phyloP scores from a whole-genome alignment of 2,113 vertebrate species.

The Gavialis gangeticus region DNA sequence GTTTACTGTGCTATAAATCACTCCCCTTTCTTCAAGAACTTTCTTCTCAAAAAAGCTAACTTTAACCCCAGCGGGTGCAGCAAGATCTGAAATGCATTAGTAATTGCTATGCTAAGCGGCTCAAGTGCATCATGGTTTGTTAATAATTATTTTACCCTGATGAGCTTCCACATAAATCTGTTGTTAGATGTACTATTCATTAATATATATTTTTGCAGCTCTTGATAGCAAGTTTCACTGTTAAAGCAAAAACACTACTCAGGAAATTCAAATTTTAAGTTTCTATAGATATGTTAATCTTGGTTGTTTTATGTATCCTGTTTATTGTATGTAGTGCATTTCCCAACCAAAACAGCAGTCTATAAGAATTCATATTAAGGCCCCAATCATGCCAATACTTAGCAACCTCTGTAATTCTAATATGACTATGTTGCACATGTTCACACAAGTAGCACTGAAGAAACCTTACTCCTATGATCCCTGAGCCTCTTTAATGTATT shows the following conservation, averaged over 20 bases:
- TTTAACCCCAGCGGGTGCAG: neutral
- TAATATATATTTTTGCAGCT: neutral
- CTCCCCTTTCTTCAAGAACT: neutral
- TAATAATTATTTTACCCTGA: neutral
- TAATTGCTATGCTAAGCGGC: neutral
- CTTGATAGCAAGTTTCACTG: neutral
- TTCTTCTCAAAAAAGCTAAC: neutral
- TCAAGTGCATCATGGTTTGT: neutral
- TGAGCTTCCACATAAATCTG: neutral
- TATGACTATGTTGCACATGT: neutral
- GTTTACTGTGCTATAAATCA: too few species aligned
- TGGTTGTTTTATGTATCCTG: neutral
- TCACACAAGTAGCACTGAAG: neutral
- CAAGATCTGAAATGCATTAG: neutral
- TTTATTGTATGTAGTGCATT: neutral
- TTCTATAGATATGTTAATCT: neutral
- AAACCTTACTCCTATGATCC: neutral
- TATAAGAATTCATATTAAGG: neutral
- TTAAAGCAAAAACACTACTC: neutral
- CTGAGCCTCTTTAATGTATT: neutral
- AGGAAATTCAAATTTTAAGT: neutral
- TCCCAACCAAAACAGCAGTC: neutral
- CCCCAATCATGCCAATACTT: neutral
- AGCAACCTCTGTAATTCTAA: neutral
- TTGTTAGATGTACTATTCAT: neutral